Percentiles rank a stretch among this genome's conserved stretches.
Evolutionary conservation across 2,888 invertebrate genomes (phyloP).

Genomic region (Smittia sp.): DNA sequence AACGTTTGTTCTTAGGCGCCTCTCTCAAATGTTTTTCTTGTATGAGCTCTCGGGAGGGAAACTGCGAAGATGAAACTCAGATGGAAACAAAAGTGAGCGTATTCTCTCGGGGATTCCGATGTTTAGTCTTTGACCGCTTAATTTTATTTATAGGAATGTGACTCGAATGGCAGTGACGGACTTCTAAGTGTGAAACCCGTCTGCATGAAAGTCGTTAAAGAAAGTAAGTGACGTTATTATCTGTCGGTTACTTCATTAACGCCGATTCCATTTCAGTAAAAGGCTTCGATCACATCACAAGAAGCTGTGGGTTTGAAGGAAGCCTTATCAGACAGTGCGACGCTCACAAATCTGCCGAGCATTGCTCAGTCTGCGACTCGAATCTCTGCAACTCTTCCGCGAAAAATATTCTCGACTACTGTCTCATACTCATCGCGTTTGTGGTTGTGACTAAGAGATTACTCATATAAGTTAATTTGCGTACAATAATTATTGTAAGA

Average conservation of each 20-base stretch:
- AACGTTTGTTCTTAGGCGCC: slow-evolving; percentile 1
- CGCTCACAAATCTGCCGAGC: slow-evolving; percentile 1
- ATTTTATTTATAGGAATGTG: slow-evolving; percentile 24
- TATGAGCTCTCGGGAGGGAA: slow-evolving; percentile 6
- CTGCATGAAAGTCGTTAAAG: slow-evolving; percentile 22
- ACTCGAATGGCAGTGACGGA: neutral
- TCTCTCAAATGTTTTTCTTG: slow-evolving; percentile 30
- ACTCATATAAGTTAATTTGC: too few relatives aligned
- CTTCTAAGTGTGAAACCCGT: neutral
- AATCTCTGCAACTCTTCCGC: slow-evolving; percentile 16
- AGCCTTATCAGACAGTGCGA: neutral
- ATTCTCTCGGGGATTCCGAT: neutral
- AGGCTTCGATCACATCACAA: slow-evolving; percentile 25
- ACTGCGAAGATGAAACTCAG: slow-evolving; percentile 22
- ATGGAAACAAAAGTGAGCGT: slow-evolving; percentile 28
- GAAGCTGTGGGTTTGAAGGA: slow-evolving; percentile 7
- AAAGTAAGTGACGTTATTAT: slow-evolving; percentile 13
- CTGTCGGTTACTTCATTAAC: too few relatives aligned
- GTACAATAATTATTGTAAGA: too few relatives aligned
- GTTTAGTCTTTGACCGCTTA: neutral
- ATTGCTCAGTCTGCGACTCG: slow-evolving; percentile 25
- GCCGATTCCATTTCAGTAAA: neutral
- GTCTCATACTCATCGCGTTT: neutral
- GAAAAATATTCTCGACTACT: neutral
- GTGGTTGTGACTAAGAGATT: neutral